Evolutionary conservation across 2,113 vertebrate genomes (phyloP).

Genomic region (Lophius piscatorius): DNA sequence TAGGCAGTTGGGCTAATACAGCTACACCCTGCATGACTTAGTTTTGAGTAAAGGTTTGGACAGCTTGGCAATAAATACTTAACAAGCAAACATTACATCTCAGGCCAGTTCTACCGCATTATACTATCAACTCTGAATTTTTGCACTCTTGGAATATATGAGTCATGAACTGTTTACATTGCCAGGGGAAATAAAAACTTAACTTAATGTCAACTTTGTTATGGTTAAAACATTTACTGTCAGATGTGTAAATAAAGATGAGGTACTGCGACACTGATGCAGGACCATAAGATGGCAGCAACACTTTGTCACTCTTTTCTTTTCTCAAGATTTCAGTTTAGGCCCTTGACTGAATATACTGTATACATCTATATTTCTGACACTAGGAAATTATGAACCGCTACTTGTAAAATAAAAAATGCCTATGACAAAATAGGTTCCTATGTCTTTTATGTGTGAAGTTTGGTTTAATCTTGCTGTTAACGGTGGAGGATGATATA

Average conservation of each 20-base stretch:
- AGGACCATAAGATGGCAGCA: constrained; percentile 70
- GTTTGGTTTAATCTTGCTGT: not conserved
- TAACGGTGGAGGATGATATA: not conserved
- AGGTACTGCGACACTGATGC: constrained; percentile 36
- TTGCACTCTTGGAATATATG: constrained; percentile 22
- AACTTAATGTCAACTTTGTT: constrained; percentile 3
- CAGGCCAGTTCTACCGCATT: not conserved
- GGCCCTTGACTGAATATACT: too few relatives aligned
- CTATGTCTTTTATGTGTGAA: constrained; percentile 1
- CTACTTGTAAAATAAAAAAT: too few relatives aligned
- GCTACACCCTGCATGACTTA: constrained; percentile 43
- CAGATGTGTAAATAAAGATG: not conserved
- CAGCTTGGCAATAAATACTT: constrained; percentile 37
- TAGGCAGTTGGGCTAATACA: constrained; percentile 47
- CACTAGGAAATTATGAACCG: too few relatives aligned
- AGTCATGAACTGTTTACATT: not conserved
- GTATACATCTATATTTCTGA: too few relatives aligned
- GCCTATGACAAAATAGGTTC: constrained; percentile 16
- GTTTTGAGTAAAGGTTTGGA: constrained; percentile 36
- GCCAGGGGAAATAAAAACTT: constrained; percentile 36
- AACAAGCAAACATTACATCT: constrained; percentile 26
- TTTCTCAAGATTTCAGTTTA: too few relatives aligned
- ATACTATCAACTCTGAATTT: constrained; percentile 26
- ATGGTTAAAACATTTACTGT: constrained; percentile 1
- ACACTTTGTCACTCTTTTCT: constrained; percentile 3